phyloP scores from a whole-genome alignment of 2,888 invertebrate genomes.

The Anorthoa munda region DNA sequence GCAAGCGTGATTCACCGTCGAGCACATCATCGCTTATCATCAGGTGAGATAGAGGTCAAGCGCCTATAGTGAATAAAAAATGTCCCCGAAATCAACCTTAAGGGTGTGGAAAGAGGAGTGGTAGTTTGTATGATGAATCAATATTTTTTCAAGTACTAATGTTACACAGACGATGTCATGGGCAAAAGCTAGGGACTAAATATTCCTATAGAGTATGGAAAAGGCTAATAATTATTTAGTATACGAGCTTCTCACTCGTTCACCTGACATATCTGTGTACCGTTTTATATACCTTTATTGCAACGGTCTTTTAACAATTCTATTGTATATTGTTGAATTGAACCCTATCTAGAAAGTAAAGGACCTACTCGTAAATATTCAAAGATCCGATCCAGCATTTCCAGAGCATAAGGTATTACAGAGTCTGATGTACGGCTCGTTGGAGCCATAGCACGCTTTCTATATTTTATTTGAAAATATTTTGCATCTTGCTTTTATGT shows the following conservation, averaged over 20 bases:
- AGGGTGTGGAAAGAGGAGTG: no score
- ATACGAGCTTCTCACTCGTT: not conserved
- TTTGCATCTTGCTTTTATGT: conserved; percentile 12
- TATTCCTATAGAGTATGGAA: not conserved
- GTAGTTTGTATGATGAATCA: no score
- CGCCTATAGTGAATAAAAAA: no score
- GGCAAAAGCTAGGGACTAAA: no score
- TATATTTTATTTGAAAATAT: conserved; percentile 37
- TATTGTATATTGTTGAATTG: conserved; percentile 17
- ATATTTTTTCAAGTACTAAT: no score
- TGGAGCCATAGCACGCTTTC: conserved; percentile 27
- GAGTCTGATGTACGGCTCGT: conserved; percentile 30
- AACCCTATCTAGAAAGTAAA: conserved; percentile 30
- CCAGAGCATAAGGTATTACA: conserved; percentile 40
- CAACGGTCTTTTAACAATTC: conserved; percentile 16
- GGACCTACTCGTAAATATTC: conserved; percentile 47
- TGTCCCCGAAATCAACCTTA: no score
- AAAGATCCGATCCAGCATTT: conserved; percentile 43
- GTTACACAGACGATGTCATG: no score
- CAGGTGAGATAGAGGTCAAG: no score
- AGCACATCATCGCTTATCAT: no score
- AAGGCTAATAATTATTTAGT: not conserved
- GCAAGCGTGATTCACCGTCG: no score
- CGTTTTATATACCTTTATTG: conserved; percentile 13
- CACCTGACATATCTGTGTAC: not conserved